These are phyloP conservation scores for Dromas ardeola DNA, from an alignment of 2,113 vertebrate genomes.

Conservation along the genomic window DNA sequence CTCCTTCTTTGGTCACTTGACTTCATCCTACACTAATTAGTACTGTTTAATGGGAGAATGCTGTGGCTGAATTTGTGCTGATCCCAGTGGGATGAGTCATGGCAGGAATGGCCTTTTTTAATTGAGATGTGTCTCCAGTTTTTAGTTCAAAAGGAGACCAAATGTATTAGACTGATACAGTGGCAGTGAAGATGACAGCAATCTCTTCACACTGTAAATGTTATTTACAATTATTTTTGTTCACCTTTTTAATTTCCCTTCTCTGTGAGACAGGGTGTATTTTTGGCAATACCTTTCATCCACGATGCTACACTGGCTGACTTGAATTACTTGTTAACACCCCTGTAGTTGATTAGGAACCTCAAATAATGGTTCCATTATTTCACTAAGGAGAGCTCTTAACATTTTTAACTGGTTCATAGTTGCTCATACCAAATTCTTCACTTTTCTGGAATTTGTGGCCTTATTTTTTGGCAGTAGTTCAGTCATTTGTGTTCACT, in stretches of 20 bases:
- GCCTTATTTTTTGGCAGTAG: neutral
- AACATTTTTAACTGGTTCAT: neutral
- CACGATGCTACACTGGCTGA: accelerated
- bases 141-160: neutral
- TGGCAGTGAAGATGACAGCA: neutral
- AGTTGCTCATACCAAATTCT: neutral
- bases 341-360: neutral
- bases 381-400: neutral
- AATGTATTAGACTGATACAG: neutral
- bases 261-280: neutral
- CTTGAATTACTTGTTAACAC: neutral
- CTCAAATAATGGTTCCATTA: neutral
- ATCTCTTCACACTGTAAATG: neutral
- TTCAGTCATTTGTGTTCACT: neutral
- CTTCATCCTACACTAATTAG: neutral
- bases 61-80: neutral
- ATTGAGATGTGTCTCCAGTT: neutral
- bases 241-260: neutral
- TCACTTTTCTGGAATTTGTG: neutral
- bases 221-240: neutral
- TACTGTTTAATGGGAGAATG: neutral
- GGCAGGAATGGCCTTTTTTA: neutral
- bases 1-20: neutral
- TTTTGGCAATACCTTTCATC: neutral
- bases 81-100: neutral